phyloP scores from a whole-genome alignment of 2,797 vertebrate species.

The Tamandua tetradactyla region DNA sequence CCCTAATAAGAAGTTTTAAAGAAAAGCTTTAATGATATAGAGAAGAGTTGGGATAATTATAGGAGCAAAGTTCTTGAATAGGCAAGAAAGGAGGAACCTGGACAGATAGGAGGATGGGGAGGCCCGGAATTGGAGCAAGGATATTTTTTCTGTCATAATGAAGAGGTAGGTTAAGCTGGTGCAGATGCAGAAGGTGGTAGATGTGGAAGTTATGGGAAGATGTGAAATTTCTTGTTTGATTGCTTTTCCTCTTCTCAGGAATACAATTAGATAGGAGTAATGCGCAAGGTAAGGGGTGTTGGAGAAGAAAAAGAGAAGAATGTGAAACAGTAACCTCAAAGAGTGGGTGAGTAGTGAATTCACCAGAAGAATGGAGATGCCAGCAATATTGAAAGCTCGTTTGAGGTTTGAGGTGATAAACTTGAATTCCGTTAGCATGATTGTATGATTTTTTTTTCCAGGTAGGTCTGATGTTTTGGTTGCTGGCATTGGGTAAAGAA shows the following conservation, averaged over 20 bases:
- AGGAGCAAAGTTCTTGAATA: background rate
- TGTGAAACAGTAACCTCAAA: background rate
- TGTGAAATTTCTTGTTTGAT: background rate
- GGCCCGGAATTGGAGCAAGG: background rate
- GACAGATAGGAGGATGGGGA: background rate
- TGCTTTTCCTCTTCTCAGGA: background rate
- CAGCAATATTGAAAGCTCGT: constrained; percentile 7
- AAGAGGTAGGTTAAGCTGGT: background rate
- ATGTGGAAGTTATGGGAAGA: background rate
- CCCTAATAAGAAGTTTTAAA: too few relatives aligned
- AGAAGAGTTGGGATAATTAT: background rate
- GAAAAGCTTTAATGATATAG: background rate
- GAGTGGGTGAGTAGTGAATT: constrained; percentile 9
- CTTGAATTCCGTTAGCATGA: background rate
- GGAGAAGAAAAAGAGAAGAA: background rate
- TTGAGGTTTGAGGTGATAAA: background rate
- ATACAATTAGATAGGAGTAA: background rate
- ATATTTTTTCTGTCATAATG: background rate
- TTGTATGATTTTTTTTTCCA: background rate
- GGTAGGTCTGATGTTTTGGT: background rate
- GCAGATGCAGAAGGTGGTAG: background rate
- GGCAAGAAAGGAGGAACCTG: background rate
- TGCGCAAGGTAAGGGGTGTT: background rate
- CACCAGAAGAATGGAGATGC: background rate
- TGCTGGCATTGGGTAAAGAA: background rate